phyloP scores from a whole-genome alignment of 2,888 invertebrate genomes.

The Lasioglossum morio region DNA sequence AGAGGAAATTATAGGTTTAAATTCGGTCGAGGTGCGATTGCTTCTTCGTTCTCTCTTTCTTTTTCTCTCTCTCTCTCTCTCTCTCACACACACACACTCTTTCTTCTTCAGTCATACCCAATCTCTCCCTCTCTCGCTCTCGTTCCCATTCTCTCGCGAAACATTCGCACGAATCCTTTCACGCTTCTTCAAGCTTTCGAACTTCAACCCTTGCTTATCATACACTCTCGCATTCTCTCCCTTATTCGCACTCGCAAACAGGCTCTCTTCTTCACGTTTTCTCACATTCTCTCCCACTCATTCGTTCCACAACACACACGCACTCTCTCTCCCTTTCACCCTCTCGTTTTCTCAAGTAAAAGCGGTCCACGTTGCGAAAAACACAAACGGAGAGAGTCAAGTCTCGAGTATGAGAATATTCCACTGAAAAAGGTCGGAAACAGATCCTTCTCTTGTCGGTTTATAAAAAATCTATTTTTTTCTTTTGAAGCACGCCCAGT shows the following conservation, averaged over 20 bases:
- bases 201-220: background rate
- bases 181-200: constrained; percentile 24
- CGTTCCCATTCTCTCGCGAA: background rate
- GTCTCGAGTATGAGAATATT: constrained; percentile 74
- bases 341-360: constrained; percentile 53
- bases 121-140: constrained; percentile 14
- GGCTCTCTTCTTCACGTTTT: background rate
- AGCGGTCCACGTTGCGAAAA: constrained; percentile 57
- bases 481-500: constrained; percentile 78
- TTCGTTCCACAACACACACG: background rate
- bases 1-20: constrained; percentile 81
- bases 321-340: constrained; percentile 13
- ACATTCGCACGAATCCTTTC: constrained; percentile 14
- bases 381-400: constrained; percentile 66
- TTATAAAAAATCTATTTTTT: constrained; percentile 81
- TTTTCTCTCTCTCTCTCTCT: constrained; percentile 36
- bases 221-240: constrained; percentile 21
- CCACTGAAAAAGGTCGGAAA: constrained; percentile 74
- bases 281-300: constrained; percentile 39
- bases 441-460: constrained; percentile 71
- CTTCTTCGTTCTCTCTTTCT: constrained; percentile 63
- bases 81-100: background rate
- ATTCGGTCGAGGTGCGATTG: constrained; percentile 81
- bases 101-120: background rate
- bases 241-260: background rate